Evolutionary conservation across 2,888 invertebrate genomes (phyloP).

Genomic region (Plusia festucae): DNA sequence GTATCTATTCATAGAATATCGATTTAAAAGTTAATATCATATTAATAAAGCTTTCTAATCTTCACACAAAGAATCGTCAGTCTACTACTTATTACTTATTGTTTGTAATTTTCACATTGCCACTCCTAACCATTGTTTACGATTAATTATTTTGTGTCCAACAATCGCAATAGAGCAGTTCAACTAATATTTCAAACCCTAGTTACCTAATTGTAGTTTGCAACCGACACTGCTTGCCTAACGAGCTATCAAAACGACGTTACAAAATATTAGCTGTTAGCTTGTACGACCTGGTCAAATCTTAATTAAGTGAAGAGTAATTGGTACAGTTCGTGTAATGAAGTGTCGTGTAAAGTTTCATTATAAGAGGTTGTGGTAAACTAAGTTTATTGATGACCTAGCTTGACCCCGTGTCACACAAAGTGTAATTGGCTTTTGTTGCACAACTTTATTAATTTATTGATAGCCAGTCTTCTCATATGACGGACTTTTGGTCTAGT

Average conservation of each 20-base stretch:
- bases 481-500: too few species aligned
- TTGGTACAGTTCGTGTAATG: conserved; percentile 34
- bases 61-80: too few species aligned
- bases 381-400: conserved; percentile 6
- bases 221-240: conserved; percentile 19
- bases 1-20: too few species aligned
- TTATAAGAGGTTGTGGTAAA: conserved; percentile 13
- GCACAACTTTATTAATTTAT: background rate
- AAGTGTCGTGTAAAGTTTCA: conserved; percentile 20
- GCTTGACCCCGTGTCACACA: background rate
- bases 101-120: background rate
- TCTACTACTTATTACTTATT: background rate
- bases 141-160: conserved; percentile 29
- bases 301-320: conserved; percentile 40
- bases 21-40: too few species aligned
- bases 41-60: too few species aligned
- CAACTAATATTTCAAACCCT: conserved; percentile 18
- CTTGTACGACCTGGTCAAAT: conserved; percentile 28
- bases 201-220: conserved; percentile 34
- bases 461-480: background rate
- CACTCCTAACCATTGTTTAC: conserved; percentile 9
- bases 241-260: conserved; percentile 21
- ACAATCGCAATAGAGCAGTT: conserved; percentile 17
- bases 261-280: conserved; percentile 35
- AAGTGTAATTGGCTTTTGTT: conserved; percentile 5